A percentile compares a stretch with the other conserved stretches of the same genome.
phyloP scores from a whole-genome alignment of 1,140 invertebrate genomes.

The Danaus plexippus region DNA sequence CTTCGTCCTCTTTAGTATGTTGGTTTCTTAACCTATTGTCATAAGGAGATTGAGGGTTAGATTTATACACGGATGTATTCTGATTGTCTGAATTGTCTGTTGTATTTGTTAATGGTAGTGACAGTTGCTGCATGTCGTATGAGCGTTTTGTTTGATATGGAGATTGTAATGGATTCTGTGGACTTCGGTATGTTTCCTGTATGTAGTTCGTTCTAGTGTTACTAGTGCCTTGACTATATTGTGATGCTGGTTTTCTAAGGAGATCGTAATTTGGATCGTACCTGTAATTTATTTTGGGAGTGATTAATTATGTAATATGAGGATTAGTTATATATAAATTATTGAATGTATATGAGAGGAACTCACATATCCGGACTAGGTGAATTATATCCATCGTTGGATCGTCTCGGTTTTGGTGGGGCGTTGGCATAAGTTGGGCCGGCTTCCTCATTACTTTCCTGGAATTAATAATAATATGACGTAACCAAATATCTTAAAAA shows the following conservation, averaged over 20 bases:
- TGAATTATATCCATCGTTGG: conserved; percentile 80
- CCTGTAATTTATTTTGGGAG: conserved; percentile 49
- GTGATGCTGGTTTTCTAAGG: conserved; percentile 66
- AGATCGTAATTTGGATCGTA: conserved; percentile 71
- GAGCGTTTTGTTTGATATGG: conserved; percentile 50
- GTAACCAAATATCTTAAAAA: too few species aligned
- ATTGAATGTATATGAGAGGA: conserved; percentile 2
- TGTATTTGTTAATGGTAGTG: conserved; percentile 59
- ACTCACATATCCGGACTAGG: conserved; percentile 76
- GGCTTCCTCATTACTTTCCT: conserved; percentile 55
- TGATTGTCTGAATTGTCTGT: conserved; percentile 56
- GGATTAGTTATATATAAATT: conserved; percentile 5
- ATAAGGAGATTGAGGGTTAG: conserved; percentile 62
- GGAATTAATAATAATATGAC: conserved; percentile 9
- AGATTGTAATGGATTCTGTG: conserved; percentile 43
- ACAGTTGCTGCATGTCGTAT: conserved; percentile 63
- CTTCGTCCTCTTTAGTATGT: conserved; percentile 45
- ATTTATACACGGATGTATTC: conserved; percentile 39
- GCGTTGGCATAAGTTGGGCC: conserved; percentile 89
- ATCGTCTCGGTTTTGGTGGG: conserved; percentile 86
- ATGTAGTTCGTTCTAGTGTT: conserved; percentile 49
- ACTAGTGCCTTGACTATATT: conserved; percentile 60
- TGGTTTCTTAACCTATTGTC: conserved; percentile 62
- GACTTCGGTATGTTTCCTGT: conserved; percentile 54
- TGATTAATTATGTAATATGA: conserved; percentile 9